Evolutionary conservation across 2,888 invertebrate genomes (phyloP).

Genomic region (Papilio protenor): DNA sequence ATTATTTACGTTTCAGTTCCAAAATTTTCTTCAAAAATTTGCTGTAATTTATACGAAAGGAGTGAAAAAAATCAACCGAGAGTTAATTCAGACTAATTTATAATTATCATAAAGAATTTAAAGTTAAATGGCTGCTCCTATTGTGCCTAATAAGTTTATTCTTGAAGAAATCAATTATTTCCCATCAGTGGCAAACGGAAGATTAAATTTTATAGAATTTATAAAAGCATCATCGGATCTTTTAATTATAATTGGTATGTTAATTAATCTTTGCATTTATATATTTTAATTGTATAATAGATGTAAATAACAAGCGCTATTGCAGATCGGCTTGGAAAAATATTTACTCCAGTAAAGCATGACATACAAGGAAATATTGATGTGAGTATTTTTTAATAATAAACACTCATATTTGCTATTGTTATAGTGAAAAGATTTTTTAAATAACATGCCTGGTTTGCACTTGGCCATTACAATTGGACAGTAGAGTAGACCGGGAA

Average conservation of each 20-base stretch:
- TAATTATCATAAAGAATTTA: conserved; percentile 26
- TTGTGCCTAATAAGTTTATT: conserved; percentile 50
- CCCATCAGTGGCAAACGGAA: conserved; percentile 80
- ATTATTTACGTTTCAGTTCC: conserved; percentile 41
- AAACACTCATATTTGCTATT: neutral
- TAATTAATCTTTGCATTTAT: conserved; percentile 19
- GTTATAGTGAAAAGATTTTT: neutral
- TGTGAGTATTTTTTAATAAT: conserved; percentile 74
- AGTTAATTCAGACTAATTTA: conserved; percentile 17
- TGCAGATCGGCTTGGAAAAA: conserved; percentile 89
- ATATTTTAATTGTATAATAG: conserved; percentile 24
- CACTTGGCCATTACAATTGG: too few relatives aligned
- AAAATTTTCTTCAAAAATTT: conserved; percentile 18
- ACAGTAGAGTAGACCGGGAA: too few relatives aligned
- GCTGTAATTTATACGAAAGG: conserved; percentile 11
- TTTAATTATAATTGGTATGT: conserved; percentile 87
- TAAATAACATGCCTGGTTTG: too few relatives aligned
- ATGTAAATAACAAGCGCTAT: conserved; percentile 50
- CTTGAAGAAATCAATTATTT: conserved; percentile 73
- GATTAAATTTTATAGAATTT: conserved; percentile 85
- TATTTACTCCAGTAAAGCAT: conserved; percentile 89
- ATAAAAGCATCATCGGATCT: conserved; percentile 85
- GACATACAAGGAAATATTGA: conserved; percentile 92
- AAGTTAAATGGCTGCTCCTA: conserved; percentile 40
- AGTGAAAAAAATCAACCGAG: neutral